Percentiles rank a stretch among this genome's conserved stretches.
These are phyloP conservation scores for Melospiza georgiana DNA, from an alignment of 2,113 vertebrate genomes.

Conservation along the genomic window DNA sequence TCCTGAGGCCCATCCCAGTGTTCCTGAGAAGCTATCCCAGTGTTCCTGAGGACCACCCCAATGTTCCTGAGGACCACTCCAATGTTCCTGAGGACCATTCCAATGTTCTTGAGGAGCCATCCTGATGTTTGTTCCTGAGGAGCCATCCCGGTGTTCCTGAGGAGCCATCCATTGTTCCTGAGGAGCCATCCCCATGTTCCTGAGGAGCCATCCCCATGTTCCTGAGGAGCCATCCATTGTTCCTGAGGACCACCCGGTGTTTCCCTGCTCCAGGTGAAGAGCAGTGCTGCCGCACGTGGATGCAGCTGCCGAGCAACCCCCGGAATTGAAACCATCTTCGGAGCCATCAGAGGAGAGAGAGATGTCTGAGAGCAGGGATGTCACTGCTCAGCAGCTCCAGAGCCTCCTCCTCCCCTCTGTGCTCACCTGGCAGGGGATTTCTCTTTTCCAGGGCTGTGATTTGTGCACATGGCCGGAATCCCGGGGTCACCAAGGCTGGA, in stretches of 20 bases:
- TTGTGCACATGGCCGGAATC: neutral
- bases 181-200: neutral
- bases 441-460: neutral
- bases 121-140: neutral
- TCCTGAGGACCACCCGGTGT: neutral
- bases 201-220: neutral
- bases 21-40: too few relatives aligned
- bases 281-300: rapidly evolving
- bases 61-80: too few relatives aligned
- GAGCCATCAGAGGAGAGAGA: neutral
- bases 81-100: too few relatives aligned
- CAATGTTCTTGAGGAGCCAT: too few relatives aligned
- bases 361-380: neutral
- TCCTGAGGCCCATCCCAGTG: too few relatives aligned
- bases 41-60: neutral
- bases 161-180: too few relatives aligned
- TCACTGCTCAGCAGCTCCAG: neutral
- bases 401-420: neutral
- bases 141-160: neutral
- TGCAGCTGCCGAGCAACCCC: neutral
- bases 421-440: neutral
- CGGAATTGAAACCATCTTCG: rapidly evolving
- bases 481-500: neutral
- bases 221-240: too few relatives aligned
- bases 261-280: neutral